These are phyloP conservation scores for Leptinotarsa undecemlineata DNA, from an alignment of 1,140 invertebrate genomes.

Conservation along the genomic window DNA sequence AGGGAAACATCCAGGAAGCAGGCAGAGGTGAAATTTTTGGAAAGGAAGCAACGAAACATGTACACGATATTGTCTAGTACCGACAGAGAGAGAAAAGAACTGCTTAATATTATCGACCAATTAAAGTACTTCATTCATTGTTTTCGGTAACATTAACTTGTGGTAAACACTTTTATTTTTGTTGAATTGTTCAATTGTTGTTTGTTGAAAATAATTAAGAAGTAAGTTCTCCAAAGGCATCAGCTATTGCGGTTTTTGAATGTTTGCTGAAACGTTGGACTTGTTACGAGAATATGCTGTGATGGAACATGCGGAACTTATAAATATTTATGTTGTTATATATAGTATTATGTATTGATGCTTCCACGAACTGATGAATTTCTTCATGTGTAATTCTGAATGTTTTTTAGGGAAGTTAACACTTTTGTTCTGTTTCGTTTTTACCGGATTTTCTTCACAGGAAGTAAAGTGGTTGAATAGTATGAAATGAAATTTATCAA, in stretches of 20 bases:
- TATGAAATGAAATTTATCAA: no score
- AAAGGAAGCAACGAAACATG: conserved; percentile 40
- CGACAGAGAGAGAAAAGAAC: conserved; percentile 41
- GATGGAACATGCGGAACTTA: conserved; percentile 37
- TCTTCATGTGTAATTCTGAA: background rate
- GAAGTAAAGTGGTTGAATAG: no score
- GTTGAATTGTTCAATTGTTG: conserved; percentile 19
- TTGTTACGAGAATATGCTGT: conserved; percentile 33
- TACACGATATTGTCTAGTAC: conserved; percentile 39
- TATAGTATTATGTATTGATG: conserved; percentile 42
- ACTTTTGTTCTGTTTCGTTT: no score
- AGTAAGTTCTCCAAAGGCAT: background rate
- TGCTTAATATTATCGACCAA: conserved; percentile 44
- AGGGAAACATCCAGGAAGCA: conserved; percentile 38
- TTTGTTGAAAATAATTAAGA: background rate
- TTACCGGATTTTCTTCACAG: no score
- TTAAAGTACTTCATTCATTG: conserved; percentile 45
- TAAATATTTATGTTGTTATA: conserved; percentile 39
- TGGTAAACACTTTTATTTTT: conserved; percentile 22
- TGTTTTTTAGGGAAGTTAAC: no score
- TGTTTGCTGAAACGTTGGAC: background rate
- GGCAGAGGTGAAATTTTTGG: conserved; percentile 37
- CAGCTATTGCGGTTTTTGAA: background rate
- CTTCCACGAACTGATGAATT: conserved; percentile 33
- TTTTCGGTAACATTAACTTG: conserved; percentile 45